Conservation (phyloP, 2,797 vertebrate genomes). For the Coracias cyanogaster region DNA sequence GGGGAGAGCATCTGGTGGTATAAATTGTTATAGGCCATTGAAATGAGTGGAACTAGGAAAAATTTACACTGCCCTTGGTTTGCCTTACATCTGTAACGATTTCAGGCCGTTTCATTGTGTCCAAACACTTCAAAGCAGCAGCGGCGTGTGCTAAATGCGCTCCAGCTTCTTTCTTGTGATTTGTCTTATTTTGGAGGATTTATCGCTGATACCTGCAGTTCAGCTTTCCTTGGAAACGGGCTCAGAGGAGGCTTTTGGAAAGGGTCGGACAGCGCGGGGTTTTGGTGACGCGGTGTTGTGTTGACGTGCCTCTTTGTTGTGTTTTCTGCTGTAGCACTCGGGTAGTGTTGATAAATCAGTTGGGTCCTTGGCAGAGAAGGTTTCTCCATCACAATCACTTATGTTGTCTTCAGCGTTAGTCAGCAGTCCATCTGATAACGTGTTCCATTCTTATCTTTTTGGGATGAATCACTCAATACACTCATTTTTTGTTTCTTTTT, state of each 20-base stretch:
- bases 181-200: not conserved
- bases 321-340: rapidly evolving
- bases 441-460: not conserved
- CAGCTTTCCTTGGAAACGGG: not conserved
- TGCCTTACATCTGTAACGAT: not conserved
- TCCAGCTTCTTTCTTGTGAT: not conserved
- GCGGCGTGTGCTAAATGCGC: not conserved
- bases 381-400: rapidly evolving
- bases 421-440: rapidly evolving
- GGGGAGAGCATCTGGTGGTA: slow-evolving; percentile 6
- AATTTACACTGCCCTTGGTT: not conserved
- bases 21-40: not conserved
- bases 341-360: too few relatives aligned
- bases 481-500: not conserved
- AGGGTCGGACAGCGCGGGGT: rapidly evolving
- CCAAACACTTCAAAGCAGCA: not conserved
- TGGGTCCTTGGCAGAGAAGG: not conserved
- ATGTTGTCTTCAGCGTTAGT: rapidly evolving
- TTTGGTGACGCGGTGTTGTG: rapidly evolving
- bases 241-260: not conserved
- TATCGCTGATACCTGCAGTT: rapidly evolving
- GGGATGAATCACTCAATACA: not conserved
- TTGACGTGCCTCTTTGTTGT: rapidly evolving
- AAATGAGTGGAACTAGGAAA: not conserved
- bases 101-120: rapidly evolving